Evolutionary conservation across 2,797 vertebrate genomes (phyloP).

Genomic region (Macropus fuliginosus): DNA sequence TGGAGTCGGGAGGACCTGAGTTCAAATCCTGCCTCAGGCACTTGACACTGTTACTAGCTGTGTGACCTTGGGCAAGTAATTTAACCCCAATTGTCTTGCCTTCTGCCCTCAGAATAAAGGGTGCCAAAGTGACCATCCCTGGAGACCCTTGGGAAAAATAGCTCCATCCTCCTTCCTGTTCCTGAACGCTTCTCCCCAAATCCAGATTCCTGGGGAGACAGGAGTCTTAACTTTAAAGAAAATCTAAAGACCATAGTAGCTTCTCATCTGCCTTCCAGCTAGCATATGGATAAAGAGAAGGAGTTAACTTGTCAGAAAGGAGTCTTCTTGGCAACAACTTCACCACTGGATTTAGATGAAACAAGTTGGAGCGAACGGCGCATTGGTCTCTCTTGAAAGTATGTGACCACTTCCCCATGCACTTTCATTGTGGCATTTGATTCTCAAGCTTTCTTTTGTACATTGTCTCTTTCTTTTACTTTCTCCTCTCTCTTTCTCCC

Average conservation of each 20-base stretch:
- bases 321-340: neutral
- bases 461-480: too few species aligned
- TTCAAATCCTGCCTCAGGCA: too few species aligned
- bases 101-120: neutral
- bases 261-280: neutral
- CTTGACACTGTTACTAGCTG: too few species aligned
- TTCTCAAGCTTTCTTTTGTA: neutral
- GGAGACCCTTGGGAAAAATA: neutral
- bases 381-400: neutral
- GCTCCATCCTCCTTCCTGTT: neutral
- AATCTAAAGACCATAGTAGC: neutral
- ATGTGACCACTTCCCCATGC: neutral
- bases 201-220: neutral
- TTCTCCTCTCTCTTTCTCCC: too few species aligned
- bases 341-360: neutral
- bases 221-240: neutral
- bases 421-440: neutral
- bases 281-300: neutral
- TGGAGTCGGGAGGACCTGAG: too few species aligned
- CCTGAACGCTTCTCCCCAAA: neutral
- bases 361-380: neutral
- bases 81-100: too few species aligned
- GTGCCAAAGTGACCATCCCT: neutral
- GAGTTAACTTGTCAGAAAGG: neutral
- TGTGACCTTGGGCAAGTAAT: too few species aligned